phyloP scores from a whole-genome alignment of 2,113 vertebrate genomes.

The Scomber scombrus region DNA sequence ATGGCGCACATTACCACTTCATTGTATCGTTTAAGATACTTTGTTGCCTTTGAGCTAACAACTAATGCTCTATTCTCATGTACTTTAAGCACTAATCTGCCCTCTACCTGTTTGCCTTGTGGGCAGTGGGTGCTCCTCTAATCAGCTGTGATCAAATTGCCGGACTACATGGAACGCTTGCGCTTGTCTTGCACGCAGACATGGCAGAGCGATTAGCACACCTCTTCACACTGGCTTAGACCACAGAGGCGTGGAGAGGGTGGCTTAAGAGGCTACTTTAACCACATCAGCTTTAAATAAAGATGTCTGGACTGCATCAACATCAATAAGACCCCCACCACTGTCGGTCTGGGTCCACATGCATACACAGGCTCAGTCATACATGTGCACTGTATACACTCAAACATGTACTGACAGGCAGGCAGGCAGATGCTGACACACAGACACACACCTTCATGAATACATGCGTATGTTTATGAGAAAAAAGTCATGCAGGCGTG shows the following conservation, averaged over 20 bases:
- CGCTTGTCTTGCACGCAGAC: constrained; percentile 44
- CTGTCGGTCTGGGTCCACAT: constrained; percentile 40
- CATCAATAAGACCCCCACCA: constrained; percentile 64
- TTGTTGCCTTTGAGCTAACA: constrained; percentile 37
- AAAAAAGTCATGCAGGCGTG: constrained; percentile 14
- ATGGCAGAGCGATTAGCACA: constrained; percentile 75
- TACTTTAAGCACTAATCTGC: constrained; percentile 47
- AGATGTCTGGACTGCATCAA: constrained; percentile 81
- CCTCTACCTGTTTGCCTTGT: constrained; percentile 58
- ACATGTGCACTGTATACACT: constrained; percentile 34
- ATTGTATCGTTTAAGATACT: constrained; percentile 26
- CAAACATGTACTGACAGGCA: constrained; percentile 59
- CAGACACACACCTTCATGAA: constrained; percentile 56
- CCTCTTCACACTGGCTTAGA: constrained; percentile 80
- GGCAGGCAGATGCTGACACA: constrained; percentile 55
- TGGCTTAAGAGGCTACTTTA: constrained; percentile 80
- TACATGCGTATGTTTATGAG: constrained; percentile 46
- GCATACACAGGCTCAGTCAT: constrained; percentile 45
- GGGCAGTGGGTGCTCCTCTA: constrained; percentile 52
- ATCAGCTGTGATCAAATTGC: constrained; percentile 76
- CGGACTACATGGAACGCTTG: constrained; percentile 52
- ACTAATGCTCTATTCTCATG: constrained; percentile 33
- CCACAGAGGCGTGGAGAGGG: constrained; percentile 77
- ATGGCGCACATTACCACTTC: constrained; percentile 11
- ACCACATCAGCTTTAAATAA: constrained; percentile 82